Base-by-base conservation (phyloP, 2,113 vertebrate species). In the Actinemys pallida region DNA sequence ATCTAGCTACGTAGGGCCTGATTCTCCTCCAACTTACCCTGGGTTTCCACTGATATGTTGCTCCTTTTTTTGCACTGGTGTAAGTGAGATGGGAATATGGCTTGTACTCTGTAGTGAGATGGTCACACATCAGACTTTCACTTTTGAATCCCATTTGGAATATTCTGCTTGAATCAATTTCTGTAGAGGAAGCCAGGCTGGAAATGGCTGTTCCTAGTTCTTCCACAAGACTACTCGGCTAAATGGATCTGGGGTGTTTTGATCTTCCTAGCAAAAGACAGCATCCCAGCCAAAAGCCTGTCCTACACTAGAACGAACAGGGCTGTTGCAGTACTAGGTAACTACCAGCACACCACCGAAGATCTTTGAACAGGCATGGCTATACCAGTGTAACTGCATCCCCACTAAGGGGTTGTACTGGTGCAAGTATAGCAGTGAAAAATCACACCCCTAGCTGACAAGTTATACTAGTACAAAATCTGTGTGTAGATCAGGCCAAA, bases 291-390 rank as follows among this genome's bases (percentile, higher is more conserved):
- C 96, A 99, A 98, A 93, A 93, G 98, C 88, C 97, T 98, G 79
- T 98, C 98, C 29, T 99, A 99, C 95, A 99, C 98, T 96, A 84
- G 98, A 54, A 98, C 98, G 1, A 99, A 99, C 95, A 97, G 98
- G 91, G 98, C 98, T 50, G 98, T 98, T 96, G 98, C 98, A 97
- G 96, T 98, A 95, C 98, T 98, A 69, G 98, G 98, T 92, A 99
- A 99, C 98, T 98, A 99, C 96, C 98, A 98, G 98, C 98, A 98
- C 98, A 54, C 98, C 98, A 88, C 98, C 98, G 96, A 99, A 98
- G 94, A 98, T 98, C 93, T 99, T 98, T 83, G 98, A 98, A 3
- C 98, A 98, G 87, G 98, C 9, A 98, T 99, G 98, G 98, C 98
- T 4, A 99, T 98, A 90, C 97, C 56, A 57, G 10, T 25, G 24